phyloP scores from a whole-genome alignment of 2,888 invertebrate species.

The Omphaloscelis lunosa region DNA sequence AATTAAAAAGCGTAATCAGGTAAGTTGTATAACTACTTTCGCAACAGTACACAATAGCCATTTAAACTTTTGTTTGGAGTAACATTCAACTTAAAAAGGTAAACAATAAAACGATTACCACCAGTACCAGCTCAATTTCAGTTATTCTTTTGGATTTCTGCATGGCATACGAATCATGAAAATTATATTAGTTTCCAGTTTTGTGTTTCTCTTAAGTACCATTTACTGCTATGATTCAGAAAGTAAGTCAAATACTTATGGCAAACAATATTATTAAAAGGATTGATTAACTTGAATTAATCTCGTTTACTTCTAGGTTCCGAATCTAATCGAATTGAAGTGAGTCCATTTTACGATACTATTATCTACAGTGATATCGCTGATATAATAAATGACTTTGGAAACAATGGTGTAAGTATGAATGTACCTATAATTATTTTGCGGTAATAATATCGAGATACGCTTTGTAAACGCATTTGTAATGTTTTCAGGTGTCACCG shows the following conservation, averaged over 20 bases:
- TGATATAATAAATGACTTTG: conserved; percentile 84
- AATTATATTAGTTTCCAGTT: conserved; percentile 62
- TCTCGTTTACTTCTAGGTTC: conserved; percentile 71
- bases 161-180: conserved; percentile 71
- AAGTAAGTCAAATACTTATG: conserved; percentile 74
- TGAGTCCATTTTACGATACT: conserved; percentile 82
- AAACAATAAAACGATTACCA: conserved; percentile 54
- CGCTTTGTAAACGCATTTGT: conserved; percentile 27
- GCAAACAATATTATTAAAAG: conserved; percentile 22
- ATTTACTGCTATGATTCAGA: conserved; percentile 76
- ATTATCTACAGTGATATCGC: conserved; percentile 85
- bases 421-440: conserved; percentile 23
- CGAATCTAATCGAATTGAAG: conserved; percentile 79
- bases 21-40: conserved; percentile 67
- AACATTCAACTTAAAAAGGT: conserved; percentile 70
- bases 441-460: conserved; percentile 19
- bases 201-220: conserved; percentile 65
- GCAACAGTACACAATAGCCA: conserved; percentile 72
- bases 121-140: conserved; percentile 39
- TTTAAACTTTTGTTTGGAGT: conserved; percentile 71
- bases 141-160: conserved; percentile 55
- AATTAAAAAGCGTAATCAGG: conserved; percentile 47
- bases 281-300: conserved; percentile 44
- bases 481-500: conserved; percentile 77
- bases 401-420: conserved; percentile 80